These are phyloP conservation scores for Mustela lutreola DNA, from an alignment of 2,113 vertebrate genomes.

Conservation along the genomic window DNA sequence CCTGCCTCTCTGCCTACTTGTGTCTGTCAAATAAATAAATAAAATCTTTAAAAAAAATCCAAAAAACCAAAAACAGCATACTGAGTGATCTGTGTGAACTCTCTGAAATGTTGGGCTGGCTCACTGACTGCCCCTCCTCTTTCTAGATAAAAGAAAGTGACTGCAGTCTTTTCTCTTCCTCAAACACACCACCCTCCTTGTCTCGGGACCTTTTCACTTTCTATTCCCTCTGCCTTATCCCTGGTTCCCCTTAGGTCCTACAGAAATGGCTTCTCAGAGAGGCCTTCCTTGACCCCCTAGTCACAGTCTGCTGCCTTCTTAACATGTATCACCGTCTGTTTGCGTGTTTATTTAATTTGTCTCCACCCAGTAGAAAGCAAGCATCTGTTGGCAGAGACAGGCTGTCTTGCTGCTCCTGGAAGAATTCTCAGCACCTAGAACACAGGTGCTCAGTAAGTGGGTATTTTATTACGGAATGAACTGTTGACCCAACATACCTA, in stretches of 20 bases:
- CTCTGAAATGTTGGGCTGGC: not conserved
- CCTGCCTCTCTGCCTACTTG: too few relatives aligned
- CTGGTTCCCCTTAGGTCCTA: not conserved
- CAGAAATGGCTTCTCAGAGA: not conserved
- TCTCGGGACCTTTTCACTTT: not conserved
- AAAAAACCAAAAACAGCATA: too few relatives aligned
- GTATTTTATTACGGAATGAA: not conserved
- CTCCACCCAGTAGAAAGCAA: not conserved
- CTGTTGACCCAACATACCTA: not conserved
- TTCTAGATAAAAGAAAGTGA: conserved; percentile 36
- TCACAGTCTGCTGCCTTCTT: not conserved
- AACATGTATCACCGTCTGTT: not conserved
- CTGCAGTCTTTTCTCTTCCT: not conserved
- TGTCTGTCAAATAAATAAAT: too few relatives aligned
- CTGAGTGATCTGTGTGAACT: not conserved
- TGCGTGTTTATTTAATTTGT: not conserved
- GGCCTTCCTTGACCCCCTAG: not conserved
- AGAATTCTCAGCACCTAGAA: not conserved
- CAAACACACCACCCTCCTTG: not conserved
- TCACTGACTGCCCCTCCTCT: not conserved
- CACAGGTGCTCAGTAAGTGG: not conserved
- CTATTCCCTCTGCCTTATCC: not conserved
- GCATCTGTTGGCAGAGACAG: not conserved
- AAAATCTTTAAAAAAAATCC: too few relatives aligned
- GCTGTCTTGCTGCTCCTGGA: not conserved